Evolutionary conservation across 2,888 invertebrate species (phyloP).

Genomic region (Ephialtes manifestator): DNA sequence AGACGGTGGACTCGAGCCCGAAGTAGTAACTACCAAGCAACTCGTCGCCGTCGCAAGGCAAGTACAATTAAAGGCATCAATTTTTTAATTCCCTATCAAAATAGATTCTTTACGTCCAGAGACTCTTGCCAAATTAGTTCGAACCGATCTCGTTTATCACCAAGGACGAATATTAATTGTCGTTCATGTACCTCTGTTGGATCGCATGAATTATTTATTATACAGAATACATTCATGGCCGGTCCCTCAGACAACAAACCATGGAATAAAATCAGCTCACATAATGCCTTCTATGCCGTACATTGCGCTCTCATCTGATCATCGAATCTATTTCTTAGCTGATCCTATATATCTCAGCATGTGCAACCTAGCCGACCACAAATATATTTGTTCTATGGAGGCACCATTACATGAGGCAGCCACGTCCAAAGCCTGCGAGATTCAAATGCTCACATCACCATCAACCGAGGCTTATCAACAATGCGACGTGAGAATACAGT

Average conservation of each 20-base stretch:
- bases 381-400: not conserved
- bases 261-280: not conserved
- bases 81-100: too few relatives aligned
- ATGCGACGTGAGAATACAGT: not conserved
- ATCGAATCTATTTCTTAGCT: slow-evolving; percentile 1
- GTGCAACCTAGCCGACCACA: not conserved
- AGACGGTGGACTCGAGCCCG: too few relatives aligned
- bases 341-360: not conserved
- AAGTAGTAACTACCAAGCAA: too few relatives aligned
- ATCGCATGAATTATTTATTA: not conserved
- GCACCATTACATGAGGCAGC: not conserved
- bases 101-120: too few relatives aligned
- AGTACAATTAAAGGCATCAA: too few relatives aligned
- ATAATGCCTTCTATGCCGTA: not conserved
- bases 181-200: slow-evolving; percentile 6
- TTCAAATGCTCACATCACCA: slow-evolving; percentile 16
- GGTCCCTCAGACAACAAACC: not conserved
- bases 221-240: slow-evolving; percentile 5
- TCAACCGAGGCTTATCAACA: not conserved
- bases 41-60: too few relatives aligned
- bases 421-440: not conserved
- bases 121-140: too few relatives aligned
- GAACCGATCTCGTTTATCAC: too few relatives aligned
- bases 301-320: not conserved
- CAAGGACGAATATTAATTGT: too few relatives aligned